Conservation (phyloP, 2,888 invertebrate genomes). For the Drosophila ochracea region DNA sequence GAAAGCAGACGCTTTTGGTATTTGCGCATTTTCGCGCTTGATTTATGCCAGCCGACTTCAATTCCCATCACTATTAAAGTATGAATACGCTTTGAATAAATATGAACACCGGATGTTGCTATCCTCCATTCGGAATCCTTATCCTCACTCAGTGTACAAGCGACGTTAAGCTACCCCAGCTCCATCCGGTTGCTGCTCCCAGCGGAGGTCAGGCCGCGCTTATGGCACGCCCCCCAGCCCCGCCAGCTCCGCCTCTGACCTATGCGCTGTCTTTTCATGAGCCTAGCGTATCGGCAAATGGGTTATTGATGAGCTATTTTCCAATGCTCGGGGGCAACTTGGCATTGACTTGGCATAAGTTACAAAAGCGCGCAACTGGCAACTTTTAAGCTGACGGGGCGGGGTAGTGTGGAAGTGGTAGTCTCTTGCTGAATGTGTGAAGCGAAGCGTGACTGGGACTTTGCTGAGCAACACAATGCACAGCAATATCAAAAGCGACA, state of each 20-base stretch:
- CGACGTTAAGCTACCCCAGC: constrained; percentile 36
- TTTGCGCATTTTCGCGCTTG: constrained; percentile 42
- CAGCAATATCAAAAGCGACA: neutral
- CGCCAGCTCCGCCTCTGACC: constrained; percentile 5
- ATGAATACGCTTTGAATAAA: constrained; percentile 64
- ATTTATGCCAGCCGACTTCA: constrained; percentile 51
- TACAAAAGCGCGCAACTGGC: constrained; percentile 45
- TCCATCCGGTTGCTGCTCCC: constrained; percentile 37
- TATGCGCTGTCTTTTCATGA: constrained; percentile 36
- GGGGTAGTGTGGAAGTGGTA: neutral
- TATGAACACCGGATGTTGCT: constrained; percentile 39
- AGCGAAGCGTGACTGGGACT: constrained; percentile 63
- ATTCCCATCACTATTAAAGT: constrained; percentile 61
- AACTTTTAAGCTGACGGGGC: constrained; percentile 22
- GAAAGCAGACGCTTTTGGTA: constrained; percentile 37
- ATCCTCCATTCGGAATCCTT: constrained; percentile 35
- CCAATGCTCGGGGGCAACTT: constrained; percentile 55
- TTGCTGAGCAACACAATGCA: constrained; percentile 2
- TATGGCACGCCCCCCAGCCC: constrained; percentile 6
- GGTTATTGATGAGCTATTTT: constrained; percentile 79
- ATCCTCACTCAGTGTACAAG: constrained; percentile 11
- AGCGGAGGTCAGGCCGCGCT: constrained; percentile 33
- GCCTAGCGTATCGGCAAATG: constrained; percentile 70
- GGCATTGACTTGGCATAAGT: constrained; percentile 59
- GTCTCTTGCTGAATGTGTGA: constrained; percentile 49